phyloP scores from a whole-genome alignment of 2,797 vertebrate genomes.

The Enteromius afrohamiltoni region DNA sequence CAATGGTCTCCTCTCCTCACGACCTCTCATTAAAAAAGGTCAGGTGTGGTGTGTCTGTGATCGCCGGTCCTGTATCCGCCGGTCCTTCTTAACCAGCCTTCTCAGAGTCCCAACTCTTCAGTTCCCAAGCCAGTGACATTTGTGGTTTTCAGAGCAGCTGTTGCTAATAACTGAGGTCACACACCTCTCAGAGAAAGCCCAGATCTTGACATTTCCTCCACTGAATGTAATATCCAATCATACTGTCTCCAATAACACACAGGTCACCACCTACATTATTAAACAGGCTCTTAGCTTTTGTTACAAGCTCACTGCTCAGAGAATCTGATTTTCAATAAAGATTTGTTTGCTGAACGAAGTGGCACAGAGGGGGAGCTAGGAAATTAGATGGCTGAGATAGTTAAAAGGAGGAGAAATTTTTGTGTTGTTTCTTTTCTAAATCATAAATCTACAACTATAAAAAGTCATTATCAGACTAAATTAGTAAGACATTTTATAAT shows the following conservation, averaged over 20 bases:
- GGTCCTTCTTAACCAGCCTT: constrained; percentile 52
- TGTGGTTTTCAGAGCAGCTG: constrained; percentile 60
- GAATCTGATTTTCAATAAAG: constrained; percentile 58
- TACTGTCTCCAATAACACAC: constrained; percentile 62
- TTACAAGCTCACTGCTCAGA: constrained; percentile 52
- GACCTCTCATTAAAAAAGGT: constrained; percentile 62
- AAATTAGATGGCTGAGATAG: constrained; percentile 20
- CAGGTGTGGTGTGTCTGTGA: constrained; percentile 55
- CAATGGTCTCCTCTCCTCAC: constrained; percentile 25
- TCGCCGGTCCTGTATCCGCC: constrained; percentile 30
- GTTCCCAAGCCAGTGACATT: constrained; percentile 59
- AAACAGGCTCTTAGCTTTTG: constrained; percentile 63
- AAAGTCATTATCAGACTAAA: constrained; percentile 10
- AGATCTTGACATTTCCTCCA: constrained; percentile 63
- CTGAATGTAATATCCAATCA: constrained; percentile 65
- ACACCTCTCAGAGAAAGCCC: constrained; percentile 55
- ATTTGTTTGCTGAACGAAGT: constrained; percentile 52
- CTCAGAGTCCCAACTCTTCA: constrained; percentile 39
- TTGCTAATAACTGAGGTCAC: constrained; percentile 64
- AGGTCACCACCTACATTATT: constrained; percentile 64
- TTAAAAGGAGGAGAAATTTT: neutral
- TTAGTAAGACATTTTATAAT: constrained; percentile 1
- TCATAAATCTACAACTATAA: neutral
- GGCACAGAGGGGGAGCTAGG: constrained; percentile 7
- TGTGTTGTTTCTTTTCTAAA: constrained; percentile 8